Evolutionary conservation across 2,888 invertebrate species (phyloP), one percentile per base, ranked within the genome.

Genomic region (Dione juno): DNA sequence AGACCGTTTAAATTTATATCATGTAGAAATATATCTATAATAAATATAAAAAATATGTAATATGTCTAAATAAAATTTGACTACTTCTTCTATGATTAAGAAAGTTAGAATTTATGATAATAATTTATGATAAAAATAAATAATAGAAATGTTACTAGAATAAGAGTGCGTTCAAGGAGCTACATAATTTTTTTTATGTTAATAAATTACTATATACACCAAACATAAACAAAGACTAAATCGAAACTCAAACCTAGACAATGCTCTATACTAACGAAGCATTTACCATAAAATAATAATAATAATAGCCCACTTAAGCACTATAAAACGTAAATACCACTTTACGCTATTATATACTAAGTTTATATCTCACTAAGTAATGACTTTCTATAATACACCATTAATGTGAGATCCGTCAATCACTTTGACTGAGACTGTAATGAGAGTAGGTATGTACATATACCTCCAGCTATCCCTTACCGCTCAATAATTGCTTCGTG

Each of bases 401-500:
- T 64, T 64, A 64, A 19, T 19, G 64, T 35, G 67, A 53, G 53
- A 54, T 61, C 52, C 37, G 68, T 68, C 68, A 63, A 63, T 68
- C 68, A 54, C 59, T 16, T 19, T 63, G 53, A 61, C 11, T 54
- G 19, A 63, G 61, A 14, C 45, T 63, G 14, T 48, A 52, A 67
- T 50, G 50, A 50, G 50, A 58, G n/a, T n/a, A n/a, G 63, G n/a
- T 63, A 19, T 48, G 28, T 28, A 28, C n/a, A 48, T 14, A 13
- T 7, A 61, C 61, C 13, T 37, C 19, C 43, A 37, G 61, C 11
- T 68, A 19, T 28, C 40, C 43, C 11, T 35, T 35, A 45, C 10
- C 7, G 11, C 3, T 45, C 11, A 45, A 45, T 61, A 13, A 45
- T 35, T 35, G 16, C 28, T 45, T 37, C 11, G 37, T 16, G 28